phyloP scores from a whole-genome alignment of 1,140 invertebrate species.

The Triops cancriformis region DNA sequence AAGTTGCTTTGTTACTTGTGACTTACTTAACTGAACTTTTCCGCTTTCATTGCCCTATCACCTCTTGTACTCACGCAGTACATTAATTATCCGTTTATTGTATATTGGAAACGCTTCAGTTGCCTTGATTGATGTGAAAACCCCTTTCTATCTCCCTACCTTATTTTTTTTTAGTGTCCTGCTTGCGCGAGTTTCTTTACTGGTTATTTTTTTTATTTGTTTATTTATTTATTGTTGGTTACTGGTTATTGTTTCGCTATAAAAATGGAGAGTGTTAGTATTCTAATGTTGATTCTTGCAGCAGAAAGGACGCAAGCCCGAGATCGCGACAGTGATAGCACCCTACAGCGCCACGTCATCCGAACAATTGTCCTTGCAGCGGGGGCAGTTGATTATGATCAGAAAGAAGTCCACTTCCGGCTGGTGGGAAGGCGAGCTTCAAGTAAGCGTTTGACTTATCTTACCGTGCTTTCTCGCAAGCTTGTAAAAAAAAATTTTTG shows the following conservation, averaged over 20 bases:
- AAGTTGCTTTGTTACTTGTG: no score
- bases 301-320: conserved; percentile 57
- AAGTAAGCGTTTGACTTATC: conserved; percentile 45
- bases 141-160: no score
- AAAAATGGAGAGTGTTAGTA: background rate
- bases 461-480: background rate
- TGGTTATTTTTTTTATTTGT: conserved; percentile 19
- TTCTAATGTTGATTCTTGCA: conserved; percentile 19
- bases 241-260: background rate
- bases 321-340: conserved; percentile 81
- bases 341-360: conserved; percentile 77
- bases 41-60: no score
- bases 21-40: no score
- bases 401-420: conserved; percentile 91
- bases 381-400: conserved; percentile 92
- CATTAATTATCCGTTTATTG: no score
- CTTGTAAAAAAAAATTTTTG: background rate
- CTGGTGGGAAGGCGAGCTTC: conserved; percentile 99
- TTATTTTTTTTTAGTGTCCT: no score
- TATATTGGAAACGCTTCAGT: no score
- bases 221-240: background rate
- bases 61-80: no score
- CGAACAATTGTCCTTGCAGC: conserved; percentile 79
- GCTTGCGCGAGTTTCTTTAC: no score
- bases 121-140: no score